Conservation (phyloP, 2,797 vertebrate genomes). For the Phaenicophaeus curvirostris region DNA sequence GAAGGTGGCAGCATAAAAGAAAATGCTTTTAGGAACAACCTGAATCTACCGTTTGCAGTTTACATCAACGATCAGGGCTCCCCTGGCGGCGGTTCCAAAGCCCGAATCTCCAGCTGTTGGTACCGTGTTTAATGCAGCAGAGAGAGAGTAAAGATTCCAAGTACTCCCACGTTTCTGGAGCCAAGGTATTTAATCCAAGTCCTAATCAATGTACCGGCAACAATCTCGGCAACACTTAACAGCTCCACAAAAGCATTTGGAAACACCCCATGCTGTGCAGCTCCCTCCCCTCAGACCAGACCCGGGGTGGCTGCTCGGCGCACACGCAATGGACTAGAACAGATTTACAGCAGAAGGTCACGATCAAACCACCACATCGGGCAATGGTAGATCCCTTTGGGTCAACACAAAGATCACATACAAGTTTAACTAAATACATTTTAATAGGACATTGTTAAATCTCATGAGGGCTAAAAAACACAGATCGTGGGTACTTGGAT, state of each 20-base stretch:
- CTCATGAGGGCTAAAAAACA: constrained; percentile 68
- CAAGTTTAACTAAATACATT: constrained; percentile 85
- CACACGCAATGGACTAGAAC: constrained; percentile 73
- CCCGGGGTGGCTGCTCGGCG: constrained; percentile 66
- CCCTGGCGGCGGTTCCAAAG: constrained; percentile 77
- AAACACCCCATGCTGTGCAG: constrained; percentile 62
- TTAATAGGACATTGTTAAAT: constrained; percentile 83
- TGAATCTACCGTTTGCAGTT: constrained; percentile 80
- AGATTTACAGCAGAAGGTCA: constrained; percentile 74
- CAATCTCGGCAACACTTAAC: constrained; percentile 70
- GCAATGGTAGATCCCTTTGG: constrained; percentile 78
- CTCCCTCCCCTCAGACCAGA: constrained; percentile 56
- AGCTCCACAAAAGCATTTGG: constrained; percentile 73
- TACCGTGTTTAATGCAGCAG: constrained; percentile 60
- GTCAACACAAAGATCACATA: constrained; percentile 86
- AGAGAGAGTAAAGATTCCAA: constrained; percentile 62
- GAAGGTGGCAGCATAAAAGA: constrained; percentile 91
- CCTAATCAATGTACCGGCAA: constrained; percentile 71
- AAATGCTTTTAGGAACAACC: constrained; percentile 85
- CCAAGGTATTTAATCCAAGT: constrained; percentile 75
- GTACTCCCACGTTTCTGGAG: constrained; percentile 68
- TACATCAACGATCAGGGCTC: constrained; percentile 83
- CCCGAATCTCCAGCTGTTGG: constrained; percentile 65
- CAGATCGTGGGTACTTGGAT: constrained; percentile 77
- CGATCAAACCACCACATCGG: constrained; percentile 68